These are phyloP conservation scores for Felis catus DNA, from an alignment of 2,113 vertebrate species.

Conservation along the genomic window F.catus_Fca126_mat1.0 CM031412.1:35287001-35287500, in stretches of 20 bases:
- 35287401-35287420: neutral
- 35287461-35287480: neutral
- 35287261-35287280: neutral
- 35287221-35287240: neutral
- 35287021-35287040: too few species aligned
- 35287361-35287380: neutral
- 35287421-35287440: neutral
- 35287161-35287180: too few species aligned
- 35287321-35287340: slow-evolving; percentile 15
- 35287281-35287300: slow-evolving; percentile 22
- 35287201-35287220: neutral
- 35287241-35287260: slow-evolving; percentile 30
- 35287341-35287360: slow-evolving; percentile 43
- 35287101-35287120: too few species aligned
- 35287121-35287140: too few species aligned
- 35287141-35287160: too few species aligned
- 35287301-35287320: slow-evolving; percentile 10
- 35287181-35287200: too few species aligned
- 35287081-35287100: too few species aligned
- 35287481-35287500: neutral
- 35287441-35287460: neutral
- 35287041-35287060: too few species aligned
- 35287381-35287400: neutral
- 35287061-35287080: too few species aligned
- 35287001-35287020: too few species aligned